phyloP scores from a whole-genome alignment of 2,797 vertebrate species.

The Hydrophis major region DNA sequence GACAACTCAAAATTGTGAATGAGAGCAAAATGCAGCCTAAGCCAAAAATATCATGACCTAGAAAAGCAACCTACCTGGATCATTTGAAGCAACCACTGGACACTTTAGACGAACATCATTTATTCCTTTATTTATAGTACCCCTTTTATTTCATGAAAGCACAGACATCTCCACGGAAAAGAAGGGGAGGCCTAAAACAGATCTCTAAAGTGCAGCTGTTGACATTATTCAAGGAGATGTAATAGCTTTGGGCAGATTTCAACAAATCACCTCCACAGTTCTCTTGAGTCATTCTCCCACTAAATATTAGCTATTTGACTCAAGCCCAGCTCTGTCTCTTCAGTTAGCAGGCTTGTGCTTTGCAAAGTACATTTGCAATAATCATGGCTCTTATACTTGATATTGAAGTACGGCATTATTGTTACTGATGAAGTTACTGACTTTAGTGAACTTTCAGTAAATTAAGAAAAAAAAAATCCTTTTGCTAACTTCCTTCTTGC shows the following conservation, averaged over 20 bases:
- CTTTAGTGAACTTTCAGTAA: not conserved
- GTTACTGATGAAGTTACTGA: not conserved
- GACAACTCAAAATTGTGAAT: not conserved
- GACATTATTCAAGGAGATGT: not conserved
- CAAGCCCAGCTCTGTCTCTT: not conserved
- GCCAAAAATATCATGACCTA: constrained; percentile 12
- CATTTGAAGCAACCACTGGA: not conserved
- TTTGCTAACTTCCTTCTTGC: not conserved
- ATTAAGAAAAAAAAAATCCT: not conserved
- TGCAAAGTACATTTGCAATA: not conserved
- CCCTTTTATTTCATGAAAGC: not conserved
- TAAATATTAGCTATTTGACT: not conserved
- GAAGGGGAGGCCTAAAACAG: not conserved
- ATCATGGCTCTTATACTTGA: not conserved
- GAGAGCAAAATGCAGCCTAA: not conserved
- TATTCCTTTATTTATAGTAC: not conserved
- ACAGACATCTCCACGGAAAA: not conserved
- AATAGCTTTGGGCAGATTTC: not conserved
- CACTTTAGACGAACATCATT: not conserved
- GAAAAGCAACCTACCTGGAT: not conserved
- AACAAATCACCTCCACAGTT: not conserved
- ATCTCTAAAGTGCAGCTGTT: not conserved
- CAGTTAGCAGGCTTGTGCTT: not conserved
- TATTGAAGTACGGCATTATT: not conserved
- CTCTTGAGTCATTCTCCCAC: not conserved